Percentiles rank a stretch among this genome's conserved stretches.
These are phyloP conservation scores for Hippopotamyrus pictus DNA, from an alignment of 2,797 vertebrate genomes.

Conservation along the genomic window DNA sequence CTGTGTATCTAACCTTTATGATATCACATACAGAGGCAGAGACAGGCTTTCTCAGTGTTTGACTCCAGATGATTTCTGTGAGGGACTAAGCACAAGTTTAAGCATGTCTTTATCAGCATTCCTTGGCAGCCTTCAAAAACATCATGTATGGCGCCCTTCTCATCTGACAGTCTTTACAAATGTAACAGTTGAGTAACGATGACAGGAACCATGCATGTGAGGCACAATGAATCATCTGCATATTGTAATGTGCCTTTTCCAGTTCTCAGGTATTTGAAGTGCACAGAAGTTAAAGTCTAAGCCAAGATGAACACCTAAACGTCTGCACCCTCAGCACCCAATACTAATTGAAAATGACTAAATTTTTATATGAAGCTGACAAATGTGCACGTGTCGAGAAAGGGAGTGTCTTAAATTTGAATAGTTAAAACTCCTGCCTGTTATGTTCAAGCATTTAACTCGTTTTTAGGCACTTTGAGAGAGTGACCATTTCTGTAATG, in stretches of 20 bases:
- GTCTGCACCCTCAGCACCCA: not conserved
- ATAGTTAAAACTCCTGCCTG: not conserved
- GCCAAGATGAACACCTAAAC: not conserved
- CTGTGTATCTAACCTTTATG: not conserved
- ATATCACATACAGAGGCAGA: not conserved
- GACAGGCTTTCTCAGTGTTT: not conserved
- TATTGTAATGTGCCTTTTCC: not conserved
- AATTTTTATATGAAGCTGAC: not conserved
- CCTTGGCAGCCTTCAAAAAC: not conserved
- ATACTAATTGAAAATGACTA: not conserved
- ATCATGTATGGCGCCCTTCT: not conserved
- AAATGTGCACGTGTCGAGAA: not conserved
- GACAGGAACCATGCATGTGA: not conserved
- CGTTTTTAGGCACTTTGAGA: conserved; percentile 1
- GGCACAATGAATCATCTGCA: not conserved
- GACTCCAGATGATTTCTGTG: not conserved
- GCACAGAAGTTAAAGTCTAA: not conserved
- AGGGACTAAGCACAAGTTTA: not conserved
- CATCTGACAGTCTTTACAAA: conserved; percentile 4
- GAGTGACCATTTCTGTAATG: not conserved
- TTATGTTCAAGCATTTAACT: not conserved
- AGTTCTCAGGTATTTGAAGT: conserved; percentile 1
- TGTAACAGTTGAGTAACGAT: conserved; percentile 16
- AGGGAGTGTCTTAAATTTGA: not conserved
- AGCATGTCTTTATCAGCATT: conserved; percentile 11